These are phyloP conservation scores for Lottia scabra DNA, from an alignment of 2,888 invertebrate species.

Conservation along the genomic window DNA sequence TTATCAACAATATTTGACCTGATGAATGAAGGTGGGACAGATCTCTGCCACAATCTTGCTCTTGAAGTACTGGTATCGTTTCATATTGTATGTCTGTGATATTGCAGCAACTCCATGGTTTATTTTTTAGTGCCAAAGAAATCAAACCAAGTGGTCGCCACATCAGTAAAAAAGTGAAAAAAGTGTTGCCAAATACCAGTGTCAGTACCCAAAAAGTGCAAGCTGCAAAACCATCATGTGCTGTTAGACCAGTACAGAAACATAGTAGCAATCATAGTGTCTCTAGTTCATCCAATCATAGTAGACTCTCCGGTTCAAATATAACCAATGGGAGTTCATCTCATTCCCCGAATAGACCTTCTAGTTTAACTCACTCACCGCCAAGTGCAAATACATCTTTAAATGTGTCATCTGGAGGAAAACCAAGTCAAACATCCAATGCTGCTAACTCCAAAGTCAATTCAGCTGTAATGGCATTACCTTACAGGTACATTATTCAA, in stretches of 20 bases:
- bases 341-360: not conserved
- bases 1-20: too few relatives aligned
- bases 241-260: conserved; percentile 14
- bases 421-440: conserved; percentile 13
- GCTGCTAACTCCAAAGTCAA: conserved; percentile 32
- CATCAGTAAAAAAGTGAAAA: conserved; percentile 73
- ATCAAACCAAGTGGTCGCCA: conserved; percentile 92
- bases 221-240: conserved; percentile 19
- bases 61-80: too few relatives aligned
- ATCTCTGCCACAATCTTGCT: too few relatives aligned
- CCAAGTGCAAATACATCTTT: not conserved
- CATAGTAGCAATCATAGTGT: not conserved
- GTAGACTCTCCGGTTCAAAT: conserved; percentile 2
- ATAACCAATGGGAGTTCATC: conserved; percentile 4
- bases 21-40: too few relatives aligned
- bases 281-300: not conserved
- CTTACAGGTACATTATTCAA: conserved; percentile 23
- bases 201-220: conserved; percentile 14
- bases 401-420: conserved; percentile 4
- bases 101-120: not conserved
- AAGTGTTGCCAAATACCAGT: conserved; percentile 43
- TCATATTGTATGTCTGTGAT: too few relatives aligned
- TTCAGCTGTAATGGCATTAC: conserved; percentile 44
- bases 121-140: conserved; percentile 84
- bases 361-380: conserved; percentile 7